Evolutionary conservation across 2,113 vertebrate genomes (phyloP), one percentile per base, ranked within the genome.

Genomic region (Centropus bengalensis): DNA sequence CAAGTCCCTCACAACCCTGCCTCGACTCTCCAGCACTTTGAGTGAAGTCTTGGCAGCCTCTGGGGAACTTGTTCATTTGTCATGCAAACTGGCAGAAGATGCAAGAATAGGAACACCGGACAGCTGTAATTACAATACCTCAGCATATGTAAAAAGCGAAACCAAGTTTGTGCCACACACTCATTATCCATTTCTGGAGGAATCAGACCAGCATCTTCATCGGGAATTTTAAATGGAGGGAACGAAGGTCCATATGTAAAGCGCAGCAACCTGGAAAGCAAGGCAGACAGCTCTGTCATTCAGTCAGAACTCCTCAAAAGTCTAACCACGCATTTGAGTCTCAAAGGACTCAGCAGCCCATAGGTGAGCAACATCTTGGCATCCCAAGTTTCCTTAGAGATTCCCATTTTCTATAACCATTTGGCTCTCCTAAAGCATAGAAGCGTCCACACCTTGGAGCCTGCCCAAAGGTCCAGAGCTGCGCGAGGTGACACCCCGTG

Each of bases 71-170:
- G 45, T 30, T 38, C 24, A 8, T 20, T n/a, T 64, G 14, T 56
- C 59, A 82, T 38, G 36, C 59, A 91, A 58, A 79, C 6, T 4
- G 40, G 47, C 0, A 78, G 26, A n/a, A 7, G 4, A 74, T 45
- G 21, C 47, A 79, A 81, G 49, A 78, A 73, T 5, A 38, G 3
- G 8, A 69, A 38, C 20, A 62, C 58, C 0, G 19, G 20, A 28
- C 6, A 17, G 52, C 32, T 84, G n/a, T 10, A 67, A 92, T 45
- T 63, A 89, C 42, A 93, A 42, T 97, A 99, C 99, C 99, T 99
- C 91, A 99, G 98, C 99, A 99, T 99, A 97, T 99, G 99, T 91
- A 99, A 98, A 97, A 99, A 99, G 84, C 99, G 98, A 97, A 99
- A 99, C 99, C 99, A 99, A 5, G 99, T 99, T 97, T 99, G 99